Base-by-base conservation (phyloP, 2,888 invertebrate genomes). In the Sesamia inferens region DNA sequence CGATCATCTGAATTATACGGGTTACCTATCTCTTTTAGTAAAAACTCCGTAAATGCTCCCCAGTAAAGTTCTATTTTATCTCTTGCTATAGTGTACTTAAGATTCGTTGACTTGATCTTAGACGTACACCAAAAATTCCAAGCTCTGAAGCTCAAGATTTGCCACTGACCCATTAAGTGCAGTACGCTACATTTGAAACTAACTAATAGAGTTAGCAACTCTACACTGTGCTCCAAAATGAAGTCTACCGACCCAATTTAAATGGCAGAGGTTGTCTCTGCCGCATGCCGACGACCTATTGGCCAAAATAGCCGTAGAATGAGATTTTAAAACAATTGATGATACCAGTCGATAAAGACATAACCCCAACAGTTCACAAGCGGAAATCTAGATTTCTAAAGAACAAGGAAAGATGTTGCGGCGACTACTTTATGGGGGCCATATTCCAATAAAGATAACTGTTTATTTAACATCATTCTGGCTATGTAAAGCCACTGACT, bases 131-230 rank as follows among this genome's bases (percentile, higher is more conserved):
- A 13, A 70, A 51, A 75, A 77, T 8, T 44, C 58, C 42, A 31
- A 76, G 74, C 44, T 8, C 48, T 14, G 8, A 59, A n/a, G n/a
- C 48, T 47, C 24, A 58, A 31, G 64, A 44, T 24, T 80, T 14
- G n/a, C 57, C 58, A 63, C 19, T 8, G 57, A 65, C 44, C 76
- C 48, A 80, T 77, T 80, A 68, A 69, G 55, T 51, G 64, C 55
- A 81, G 55, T 81, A 59, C 39, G 77, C 78, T 68, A 57, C 44
- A 81, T 81, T 81, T 69, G 70, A 69, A 78, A 78, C 78, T 78
- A 51, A 24, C 81, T 77, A 77, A 78, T 61, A 81, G 39, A 48
- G 82, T 81, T 81, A 78, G 68, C 39, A 81, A 81, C 64, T 81
- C 48, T 55, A 76, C 64, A 81, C 81, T 65, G 69, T 69, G 69